Base-by-base conservation (phyloP, 2,888 invertebrate species). In the Eristalinus sepulchralis region DNA sequence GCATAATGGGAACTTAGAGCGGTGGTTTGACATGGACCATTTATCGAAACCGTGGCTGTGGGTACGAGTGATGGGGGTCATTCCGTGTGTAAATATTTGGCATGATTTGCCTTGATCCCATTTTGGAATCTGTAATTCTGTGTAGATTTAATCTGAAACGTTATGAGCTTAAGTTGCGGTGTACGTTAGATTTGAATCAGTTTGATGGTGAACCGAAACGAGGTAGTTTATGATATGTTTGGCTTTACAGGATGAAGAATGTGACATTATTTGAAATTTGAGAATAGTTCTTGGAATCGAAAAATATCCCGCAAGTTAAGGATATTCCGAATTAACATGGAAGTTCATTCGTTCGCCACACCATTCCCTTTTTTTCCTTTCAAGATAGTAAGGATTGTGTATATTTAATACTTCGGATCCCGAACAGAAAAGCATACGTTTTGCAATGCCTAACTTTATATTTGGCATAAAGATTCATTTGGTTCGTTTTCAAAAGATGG, bases 21-120 rank as follows among this genome's bases (percentile, higher is more conserved):
- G n/a, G 47, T 17, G 47, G 47, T 47, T 47, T 47, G 47, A 47
- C 47, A 47, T 47, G 47, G 47, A 17, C 47, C 59, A 75, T 75
- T 59, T 39, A 75, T 39, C 39, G 31, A 20, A 47, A 47, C 68
- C 22, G 13, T 13, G 20, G 33, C 47, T 39, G 1, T 3, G 36
- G 20, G 22, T 11, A 39, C 5, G 66, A 57, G n/a, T 62, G 53
- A 55, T 34, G 53, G 33, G 34, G 63, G 34, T 24, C 53, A 34
- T 47, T 47, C 47, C 17, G 47, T 17, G 47, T 47, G 8, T 17
- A 47, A 47, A 47, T 47, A 47, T 47, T 47, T 17, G n/a, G 17
- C 47, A 5, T 47, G 47, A 5, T 47, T 47, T 17, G 47, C n/a
- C n/a, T 47, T 39, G 13, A n/a, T 6, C n/a, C n/a, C 1, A 5